A percentile compares a stretch with the other conserved stretches of the same genome.
phyloP scores from a whole-genome alignment of 1,140 invertebrate species.

The Drosophila mojavensis region DNA sequence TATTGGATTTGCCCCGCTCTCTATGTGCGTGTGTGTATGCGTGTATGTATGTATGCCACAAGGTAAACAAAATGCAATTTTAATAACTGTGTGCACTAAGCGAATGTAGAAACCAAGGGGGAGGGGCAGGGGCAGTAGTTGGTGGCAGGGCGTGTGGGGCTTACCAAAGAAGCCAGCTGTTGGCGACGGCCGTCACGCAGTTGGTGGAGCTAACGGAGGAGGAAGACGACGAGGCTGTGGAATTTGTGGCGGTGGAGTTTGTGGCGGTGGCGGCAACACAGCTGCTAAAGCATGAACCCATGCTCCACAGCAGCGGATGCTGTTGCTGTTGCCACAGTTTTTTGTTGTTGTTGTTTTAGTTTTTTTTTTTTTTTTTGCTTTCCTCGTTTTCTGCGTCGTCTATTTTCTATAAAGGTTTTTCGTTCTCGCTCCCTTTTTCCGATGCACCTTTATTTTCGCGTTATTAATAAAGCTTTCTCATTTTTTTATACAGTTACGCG shows the following conservation, averaged over 20 bases:
- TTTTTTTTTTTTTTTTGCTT: conserved; percentile 8
- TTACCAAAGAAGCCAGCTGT: conserved; percentile 60
- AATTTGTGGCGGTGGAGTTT: conserved; percentile 22
- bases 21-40: background rate
- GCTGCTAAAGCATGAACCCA: conserved; percentile 77
- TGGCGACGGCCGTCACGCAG: conserved; percentile 43
- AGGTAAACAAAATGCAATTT: conserved; percentile 65
- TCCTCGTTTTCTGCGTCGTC: background rate
- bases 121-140: background rate
- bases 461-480: conserved; percentile 1
- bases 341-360: conserved; percentile 23
- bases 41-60: conserved; percentile 11
- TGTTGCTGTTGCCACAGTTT: conserved; percentile 30
- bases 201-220: conserved; percentile 31
- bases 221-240: conserved; percentile 57
- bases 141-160: conserved; percentile 4
- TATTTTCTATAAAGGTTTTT: conserved; percentile 6
- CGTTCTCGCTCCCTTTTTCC: background rate
- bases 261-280: conserved; percentile 50
- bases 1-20: conserved; percentile 59
- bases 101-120: background rate
- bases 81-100: conserved; percentile 47
- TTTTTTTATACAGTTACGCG: conserved; percentile 19
- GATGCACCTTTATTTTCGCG: conserved; percentile 2
- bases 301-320: conserved; percentile 44